A percentile compares a stretch with the other conserved stretches of the same genome.
phyloP scores from a whole-genome alignment of 2,797 vertebrate species.

The Echiichthys vipera region DNA sequence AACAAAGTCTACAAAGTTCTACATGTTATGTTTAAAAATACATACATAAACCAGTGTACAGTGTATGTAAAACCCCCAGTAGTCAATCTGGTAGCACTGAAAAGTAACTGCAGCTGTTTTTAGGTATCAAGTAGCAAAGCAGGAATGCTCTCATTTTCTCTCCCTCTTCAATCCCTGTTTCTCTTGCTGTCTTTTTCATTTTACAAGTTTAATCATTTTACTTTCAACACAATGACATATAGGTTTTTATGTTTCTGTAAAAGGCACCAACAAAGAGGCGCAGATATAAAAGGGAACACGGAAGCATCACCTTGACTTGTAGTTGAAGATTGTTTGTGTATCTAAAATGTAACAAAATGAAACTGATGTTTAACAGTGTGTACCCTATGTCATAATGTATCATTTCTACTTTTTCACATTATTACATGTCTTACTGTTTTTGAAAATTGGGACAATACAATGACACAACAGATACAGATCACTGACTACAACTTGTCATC shows the following conservation, averaged over 20 bases:
- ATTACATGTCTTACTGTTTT: too few species aligned
- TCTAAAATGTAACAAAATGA: too few species aligned
- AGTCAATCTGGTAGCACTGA: conserved; percentile 77
- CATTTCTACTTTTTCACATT: too few species aligned
- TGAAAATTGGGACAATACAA: background rate
- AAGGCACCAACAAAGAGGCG: background rate
- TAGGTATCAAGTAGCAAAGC: conserved; percentile 78
- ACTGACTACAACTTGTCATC: conserved; percentile 21
- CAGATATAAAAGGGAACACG: background rate
- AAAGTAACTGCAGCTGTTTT: conserved; percentile 88
- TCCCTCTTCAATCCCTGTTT: conserved; percentile 10
- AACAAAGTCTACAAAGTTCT: too few species aligned
- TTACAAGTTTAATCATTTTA: background rate
- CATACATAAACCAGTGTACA: too few species aligned
- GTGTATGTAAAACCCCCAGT: conserved; percentile 69
- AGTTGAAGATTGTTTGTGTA: background rate
- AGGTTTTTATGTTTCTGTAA: too few species aligned
- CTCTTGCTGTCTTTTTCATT: background rate
- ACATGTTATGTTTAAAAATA: too few species aligned
- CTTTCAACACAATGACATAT: too few species aligned
- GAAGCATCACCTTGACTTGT: background rate
- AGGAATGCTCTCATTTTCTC: conserved; percentile 11
- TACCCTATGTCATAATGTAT: too few species aligned
- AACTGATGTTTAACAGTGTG: too few species aligned
- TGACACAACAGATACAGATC: background rate